Evolutionary conservation across 2,888 invertebrate species (phyloP).

Genomic region (Trachelus tabidus): DNA sequence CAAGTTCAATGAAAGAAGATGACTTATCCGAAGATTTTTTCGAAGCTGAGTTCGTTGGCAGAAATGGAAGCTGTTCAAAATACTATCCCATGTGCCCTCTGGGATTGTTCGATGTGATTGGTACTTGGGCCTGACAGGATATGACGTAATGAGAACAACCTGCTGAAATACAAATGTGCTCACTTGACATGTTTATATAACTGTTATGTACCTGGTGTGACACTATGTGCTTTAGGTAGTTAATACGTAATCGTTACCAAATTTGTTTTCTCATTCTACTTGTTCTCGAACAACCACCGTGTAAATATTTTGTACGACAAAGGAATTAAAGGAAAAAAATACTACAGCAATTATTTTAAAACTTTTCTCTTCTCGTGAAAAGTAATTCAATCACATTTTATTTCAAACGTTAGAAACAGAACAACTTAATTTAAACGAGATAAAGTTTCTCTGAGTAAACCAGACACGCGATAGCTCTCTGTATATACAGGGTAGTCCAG

Average conservation of each 20-base stretch:
- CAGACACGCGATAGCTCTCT: too few relatives aligned
- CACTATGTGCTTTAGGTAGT: not conserved
- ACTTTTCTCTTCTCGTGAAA: too few relatives aligned
- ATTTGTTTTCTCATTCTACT: not conserved
- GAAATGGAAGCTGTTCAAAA: slow-evolving; percentile 67
- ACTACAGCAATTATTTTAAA: too few relatives aligned
- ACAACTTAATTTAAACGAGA: not conserved
- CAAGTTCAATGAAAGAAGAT: slow-evolving; percentile 70
- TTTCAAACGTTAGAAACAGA: not conserved
- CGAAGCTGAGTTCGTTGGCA: slow-evolving; percentile 71
- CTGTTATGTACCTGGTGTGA: not conserved
- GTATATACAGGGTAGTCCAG: too few relatives aligned
- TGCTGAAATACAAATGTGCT: not conserved
- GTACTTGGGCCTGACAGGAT: slow-evolving; percentile 43
- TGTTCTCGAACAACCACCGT: too few relatives aligned
- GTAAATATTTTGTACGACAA: too few relatives aligned
- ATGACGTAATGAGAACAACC: not conserved
- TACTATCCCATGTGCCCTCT: slow-evolving; percentile 69
- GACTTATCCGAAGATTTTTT: slow-evolving; percentile 69
- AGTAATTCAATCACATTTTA: not conserved
- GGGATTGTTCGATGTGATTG: slow-evolving; percentile 71
- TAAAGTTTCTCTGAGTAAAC: not conserved
- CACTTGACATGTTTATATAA: too few relatives aligned
- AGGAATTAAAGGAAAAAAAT: too few relatives aligned
- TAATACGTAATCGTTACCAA: not conserved